A percentile compares a stretch with the other conserved stretches of the same genome.
phyloP scores from a whole-genome alignment of 92 coral and sea anemone genomes.

The Porites cylindrica region DNA sequence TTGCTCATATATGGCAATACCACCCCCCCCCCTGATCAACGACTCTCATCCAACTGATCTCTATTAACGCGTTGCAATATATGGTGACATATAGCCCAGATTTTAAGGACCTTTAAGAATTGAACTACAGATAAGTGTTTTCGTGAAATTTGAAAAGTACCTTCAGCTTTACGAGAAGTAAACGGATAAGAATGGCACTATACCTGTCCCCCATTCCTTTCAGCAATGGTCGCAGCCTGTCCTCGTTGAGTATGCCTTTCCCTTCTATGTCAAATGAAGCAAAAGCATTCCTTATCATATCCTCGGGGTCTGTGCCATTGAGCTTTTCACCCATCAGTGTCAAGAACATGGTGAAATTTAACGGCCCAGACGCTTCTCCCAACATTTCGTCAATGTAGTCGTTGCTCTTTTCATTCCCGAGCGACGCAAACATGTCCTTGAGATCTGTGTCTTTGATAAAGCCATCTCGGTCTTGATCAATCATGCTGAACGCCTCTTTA shows the following conservation, averaged over 20 bases:
- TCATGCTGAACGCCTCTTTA: conserved; percentile 98
- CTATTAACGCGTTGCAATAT: too few relatives aligned
- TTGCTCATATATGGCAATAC: too few relatives aligned
- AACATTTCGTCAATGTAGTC: conserved; percentile 86
- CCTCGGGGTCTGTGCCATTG: conserved; percentile 98
- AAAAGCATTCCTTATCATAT: conserved; percentile 94
- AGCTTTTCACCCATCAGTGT: conserved; percentile 96
- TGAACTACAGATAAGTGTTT: too few relatives aligned
- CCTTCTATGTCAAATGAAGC: conserved; percentile 85
- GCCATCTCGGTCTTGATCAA: conserved; percentile 98
- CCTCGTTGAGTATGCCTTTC: conserved; percentile 83
- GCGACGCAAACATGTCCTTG: conserved; percentile 91
- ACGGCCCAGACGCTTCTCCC: conserved; percentile 91
- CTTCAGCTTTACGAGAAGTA: too few relatives aligned
- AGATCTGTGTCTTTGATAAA: conserved; percentile 93
- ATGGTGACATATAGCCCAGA: too few relatives aligned
- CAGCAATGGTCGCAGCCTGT: conserved; percentile 71
- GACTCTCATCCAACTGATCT: too few relatives aligned
- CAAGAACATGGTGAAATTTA: conserved; percentile 97
- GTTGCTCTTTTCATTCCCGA: conserved; percentile 84
- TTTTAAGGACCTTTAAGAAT: too few relatives aligned
- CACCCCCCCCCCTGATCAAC: too few relatives aligned
- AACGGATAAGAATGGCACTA: conserved; percentile 12
- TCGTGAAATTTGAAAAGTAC: too few relatives aligned
- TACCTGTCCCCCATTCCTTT: conserved; percentile 96